A percentile compares a stretch with the other conserved stretches of the same genome.
These are phyloP conservation scores for Semotilus atromaculatus DNA, from an alignment of 2,797 vertebrate species.

Conservation along the genomic window DNA sequence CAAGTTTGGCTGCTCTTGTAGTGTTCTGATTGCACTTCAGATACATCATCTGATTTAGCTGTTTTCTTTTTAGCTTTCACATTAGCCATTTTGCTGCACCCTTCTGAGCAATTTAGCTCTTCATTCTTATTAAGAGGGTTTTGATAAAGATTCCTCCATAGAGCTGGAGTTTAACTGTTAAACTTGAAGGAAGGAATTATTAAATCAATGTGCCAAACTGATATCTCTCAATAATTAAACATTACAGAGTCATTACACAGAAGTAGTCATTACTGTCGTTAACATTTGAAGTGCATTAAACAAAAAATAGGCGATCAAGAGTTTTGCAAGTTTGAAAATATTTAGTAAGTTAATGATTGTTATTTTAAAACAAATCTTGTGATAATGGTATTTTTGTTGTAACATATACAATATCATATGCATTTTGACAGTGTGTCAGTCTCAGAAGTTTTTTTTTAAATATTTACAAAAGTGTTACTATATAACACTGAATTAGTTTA, in stretches of 20 bases:
- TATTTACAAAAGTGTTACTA: too few relatives aligned
- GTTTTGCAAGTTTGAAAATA: background rate
- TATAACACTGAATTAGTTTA: too few relatives aligned
- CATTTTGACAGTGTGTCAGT: too few relatives aligned
- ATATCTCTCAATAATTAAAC: constrained; percentile 30
- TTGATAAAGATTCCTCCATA: constrained; percentile 42
- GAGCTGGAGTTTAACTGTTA: constrained; percentile 15
- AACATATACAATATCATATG: too few relatives aligned
- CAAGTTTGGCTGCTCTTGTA: constrained; percentile 1
- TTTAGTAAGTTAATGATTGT: background rate
- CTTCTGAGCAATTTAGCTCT: constrained; percentile 19
- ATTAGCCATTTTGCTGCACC: constrained; percentile 9
- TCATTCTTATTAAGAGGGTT: constrained; percentile 25
- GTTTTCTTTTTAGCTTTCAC: constrained; percentile 23
- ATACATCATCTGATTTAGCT: constrained; percentile 10
- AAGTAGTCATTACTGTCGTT: background rate
- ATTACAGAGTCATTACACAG: background rate
- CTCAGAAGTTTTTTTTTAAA: too few relatives aligned
- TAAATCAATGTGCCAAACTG: constrained; percentile 35
- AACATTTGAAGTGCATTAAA: background rate
- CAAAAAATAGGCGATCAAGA: background rate
- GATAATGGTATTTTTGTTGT: too few relatives aligned
- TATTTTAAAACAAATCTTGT: background rate
- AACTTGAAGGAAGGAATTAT: constrained; percentile 36
- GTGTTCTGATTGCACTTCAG: background rate